Base-by-base conservation (phyloP, 2,113 vertebrate species). In the Lampris megalopsis region DNA sequence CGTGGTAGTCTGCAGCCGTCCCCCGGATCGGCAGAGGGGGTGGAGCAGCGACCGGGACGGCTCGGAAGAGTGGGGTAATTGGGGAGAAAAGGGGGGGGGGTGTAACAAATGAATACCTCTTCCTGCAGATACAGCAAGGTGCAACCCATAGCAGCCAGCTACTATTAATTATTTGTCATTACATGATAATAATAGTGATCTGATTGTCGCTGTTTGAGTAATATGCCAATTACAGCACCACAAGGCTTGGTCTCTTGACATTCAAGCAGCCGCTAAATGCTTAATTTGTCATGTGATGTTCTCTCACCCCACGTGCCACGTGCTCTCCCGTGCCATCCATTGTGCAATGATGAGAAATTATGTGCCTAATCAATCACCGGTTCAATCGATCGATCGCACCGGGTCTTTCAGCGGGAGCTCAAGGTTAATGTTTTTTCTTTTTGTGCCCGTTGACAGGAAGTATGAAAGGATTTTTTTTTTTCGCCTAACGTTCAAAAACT, bases 371-470 rank as follows among this genome's bases (percentile, higher is more conserved):
- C 68, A 88, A 78, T 41, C 63, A 43, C 64, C 47, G 0, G 47
- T 60, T 53, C 74, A 75, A 88, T 87, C 83, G 80, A 89, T 91
- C 35, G 66, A 88, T 87, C 75, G 57, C 69, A 79, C 65, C 1
- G 4, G 38, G 13, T 65, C 76, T 42, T 50, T 81, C 71, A 74
- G 56, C 53, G 67, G 66, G 47, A 81, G 59, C 83, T 82, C 78
- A 86, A 86, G 85, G 87, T 84, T 87, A 82, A 81, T 86, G 81
- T 67, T 41, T 52, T 62, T 50, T 24, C 73, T 75, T 77, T 69
- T 68, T 41, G 80, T 79, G 75, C 52, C 10, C 76, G 71, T 72
- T 75, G 72, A 74, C 61, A 42, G 0, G 4, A 65, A n/a, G n/a
- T n/a, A n/a, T n/a, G n/a, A n/a, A n/a, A n/a, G n/a, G n/a, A n/a